These are phyloP conservation scores for Pardalotus punctatus DNA, from an alignment of 2,113 vertebrate genomes.

Conservation along the genomic window DNA sequence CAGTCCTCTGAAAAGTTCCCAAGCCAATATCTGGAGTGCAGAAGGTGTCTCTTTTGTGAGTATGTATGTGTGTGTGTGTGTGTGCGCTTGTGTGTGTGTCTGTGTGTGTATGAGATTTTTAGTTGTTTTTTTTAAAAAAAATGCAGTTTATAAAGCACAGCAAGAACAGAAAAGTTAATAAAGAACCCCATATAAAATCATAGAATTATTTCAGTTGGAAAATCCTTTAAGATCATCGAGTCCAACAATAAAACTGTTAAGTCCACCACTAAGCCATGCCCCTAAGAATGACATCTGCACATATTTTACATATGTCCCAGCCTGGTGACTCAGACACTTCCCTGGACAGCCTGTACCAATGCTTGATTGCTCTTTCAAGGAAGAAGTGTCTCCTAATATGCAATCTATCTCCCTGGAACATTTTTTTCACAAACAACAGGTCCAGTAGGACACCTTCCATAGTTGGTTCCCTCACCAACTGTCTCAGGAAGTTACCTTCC, in stretches of 20 bases:
- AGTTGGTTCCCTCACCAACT: background rate
- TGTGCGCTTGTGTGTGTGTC: accelerated
- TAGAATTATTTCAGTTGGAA: background rate
- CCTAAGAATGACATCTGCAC: background rate
- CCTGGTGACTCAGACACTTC: background rate
- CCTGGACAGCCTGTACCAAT: background rate
- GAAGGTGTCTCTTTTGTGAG: accelerated
- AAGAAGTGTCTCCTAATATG: background rate
- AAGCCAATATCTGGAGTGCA: accelerated
- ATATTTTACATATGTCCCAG: background rate
- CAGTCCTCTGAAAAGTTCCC: background rate
- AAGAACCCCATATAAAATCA: background rate
- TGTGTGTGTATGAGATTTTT: background rate
- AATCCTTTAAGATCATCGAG: background rate
- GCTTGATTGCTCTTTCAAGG: background rate
- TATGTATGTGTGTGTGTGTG: accelerated
- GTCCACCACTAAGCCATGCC: background rate
- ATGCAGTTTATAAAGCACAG: background rate
- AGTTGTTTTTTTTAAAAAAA: background rate
- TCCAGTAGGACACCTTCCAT: background rate
- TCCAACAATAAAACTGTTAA: background rate
- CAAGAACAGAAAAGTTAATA: background rate
- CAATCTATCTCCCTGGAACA: background rate
- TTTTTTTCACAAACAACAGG: background rate
- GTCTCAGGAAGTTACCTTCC: background rate